Evolutionary conservation across 2,113 vertebrate species (phyloP), one percentile per base, ranked within the genome.

Genomic region (Nematolebias whitei): DNA sequence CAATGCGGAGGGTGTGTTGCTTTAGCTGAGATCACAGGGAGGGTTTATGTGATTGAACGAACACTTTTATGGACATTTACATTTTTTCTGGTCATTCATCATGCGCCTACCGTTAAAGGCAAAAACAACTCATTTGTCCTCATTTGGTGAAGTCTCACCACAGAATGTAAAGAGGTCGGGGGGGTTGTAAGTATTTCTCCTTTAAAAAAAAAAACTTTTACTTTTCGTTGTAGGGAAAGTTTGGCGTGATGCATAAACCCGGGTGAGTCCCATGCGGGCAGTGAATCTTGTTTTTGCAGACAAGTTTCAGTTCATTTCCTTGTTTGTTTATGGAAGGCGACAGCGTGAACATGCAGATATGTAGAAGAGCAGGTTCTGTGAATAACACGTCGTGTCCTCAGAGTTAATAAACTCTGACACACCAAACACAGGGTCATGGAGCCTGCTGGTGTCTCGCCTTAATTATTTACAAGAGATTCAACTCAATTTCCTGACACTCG

Each of bases 11-110:
- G 66, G 69, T 19, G 82, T 74, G 71, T 77, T 63, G 20, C 60
- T 47, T 58, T 71, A 3, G n/a, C 45, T 69, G 76, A 74, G 76
- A 76, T 88, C 76, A 82, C 74, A 82, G 76, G 49, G 64, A 76
- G 53, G 20, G 29, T 71, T 85, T 54, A 40, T 59, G 50, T 49
- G 43, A 76, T 79, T 38, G 57, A 63, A 64, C 68, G 9, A 64
- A 72, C 66, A 58, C 69, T 73, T 82, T 82, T 67, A 38, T 60
- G 68, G 77, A 74, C n/a, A n/a, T n/a, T n/a, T n/a, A n/a, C n/a
- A n/a, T n/a, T n/a, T n/a, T n/a, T n/a, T 16, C 2, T 29, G n/a
- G 20, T 55, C 44, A 68, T 73, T 54, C 38, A 40, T 68, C 55
- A 52, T 15, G 13, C 10, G n/a, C 38, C 54, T 43, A 61, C 64